Evolutionary conservation across 1,140 invertebrate species (phyloP).

Genomic region (Centruroides sculpturatus): DNA sequence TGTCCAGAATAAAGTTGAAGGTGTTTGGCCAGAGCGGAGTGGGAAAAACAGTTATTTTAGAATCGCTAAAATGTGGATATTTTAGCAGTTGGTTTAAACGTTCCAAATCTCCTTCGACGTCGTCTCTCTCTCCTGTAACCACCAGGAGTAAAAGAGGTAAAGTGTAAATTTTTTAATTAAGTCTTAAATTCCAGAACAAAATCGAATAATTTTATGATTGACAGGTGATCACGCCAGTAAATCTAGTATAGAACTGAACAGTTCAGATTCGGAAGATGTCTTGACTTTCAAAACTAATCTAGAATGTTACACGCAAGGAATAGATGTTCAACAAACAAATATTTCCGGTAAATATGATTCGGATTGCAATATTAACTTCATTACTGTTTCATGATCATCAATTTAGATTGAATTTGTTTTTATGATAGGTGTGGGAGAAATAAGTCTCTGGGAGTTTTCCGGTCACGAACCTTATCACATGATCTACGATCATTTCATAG

Average conservation of each 20-base stretch:
- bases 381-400: background rate
- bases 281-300: slow-evolving; percentile 46
- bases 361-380: too few relatives aligned
- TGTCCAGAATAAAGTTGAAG: slow-evolving; percentile 55
- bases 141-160: background rate
- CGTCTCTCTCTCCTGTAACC: slow-evolving; percentile 14
- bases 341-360: slow-evolving; percentile 25
- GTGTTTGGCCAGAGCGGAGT: slow-evolving; percentile 59
- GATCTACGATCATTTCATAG: slow-evolving; percentile 61
- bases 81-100: slow-evolving; percentile 47
- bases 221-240: slow-evolving; percentile 6
- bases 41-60: slow-evolving; percentile 58
- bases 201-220: background rate
- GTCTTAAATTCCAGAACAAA: too few relatives aligned
- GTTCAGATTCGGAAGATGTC: slow-evolving; percentile 35
- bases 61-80: slow-evolving; percentile 51
- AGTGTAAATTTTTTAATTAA: too few relatives aligned
- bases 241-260: slow-evolving; percentile 14
- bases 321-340: slow-evolving; percentile 46
- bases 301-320: slow-evolving; percentile 49
- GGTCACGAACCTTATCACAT: slow-evolving; percentile 64
- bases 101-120: slow-evolving; percentile 28
- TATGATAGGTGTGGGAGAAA: slow-evolving; percentile 43
- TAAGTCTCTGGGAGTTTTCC: slow-evolving; percentile 67
- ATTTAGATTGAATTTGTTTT: background rate